Evolutionary conservation across 2,888 invertebrate species (phyloP).

Genomic region (Blera fallax): DNA sequence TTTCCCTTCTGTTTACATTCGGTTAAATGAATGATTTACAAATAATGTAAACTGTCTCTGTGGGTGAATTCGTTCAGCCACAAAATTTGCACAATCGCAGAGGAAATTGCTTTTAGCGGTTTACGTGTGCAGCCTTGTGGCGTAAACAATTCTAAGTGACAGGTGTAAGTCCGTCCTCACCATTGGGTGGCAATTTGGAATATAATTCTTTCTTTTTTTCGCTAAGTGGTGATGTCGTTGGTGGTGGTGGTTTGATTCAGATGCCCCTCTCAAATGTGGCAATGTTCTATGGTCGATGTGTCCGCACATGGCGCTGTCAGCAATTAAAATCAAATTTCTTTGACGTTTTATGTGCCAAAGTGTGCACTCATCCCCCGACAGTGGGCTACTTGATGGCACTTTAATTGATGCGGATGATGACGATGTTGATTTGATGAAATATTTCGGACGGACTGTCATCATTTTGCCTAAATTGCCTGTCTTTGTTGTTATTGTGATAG

Average conservation of each 20-base stretch:
- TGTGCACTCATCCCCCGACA: conserved; percentile 44
- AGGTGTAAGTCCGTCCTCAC: conserved; percentile 54
- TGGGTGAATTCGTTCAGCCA: conserved; percentile 54
- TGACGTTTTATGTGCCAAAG: conserved; percentile 49
- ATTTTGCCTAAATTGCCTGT: conserved; percentile 41
- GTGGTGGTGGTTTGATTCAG: conserved; percentile 29
- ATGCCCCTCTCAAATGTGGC: conserved; percentile 26
- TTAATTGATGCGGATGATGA: conserved; percentile 68
- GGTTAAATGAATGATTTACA: conserved; percentile 68
- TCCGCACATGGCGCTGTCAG: conserved; percentile 53
- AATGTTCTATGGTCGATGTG: conserved; percentile 51
- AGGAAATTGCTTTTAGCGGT: conserved; percentile 73
- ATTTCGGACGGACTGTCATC: conserved; percentile 40
- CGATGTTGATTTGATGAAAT: conserved; percentile 68
- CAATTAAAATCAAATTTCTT: conserved; percentile 73
- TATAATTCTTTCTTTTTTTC: conserved; percentile 4
- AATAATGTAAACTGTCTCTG: conserved; percentile 66
- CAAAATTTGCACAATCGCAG: conserved; percentile 72
- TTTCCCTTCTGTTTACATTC: conserved; percentile 66
- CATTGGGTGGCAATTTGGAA: conserved; percentile 50
- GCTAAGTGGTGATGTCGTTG: conserved; percentile 37
- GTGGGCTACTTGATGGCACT: conserved; percentile 63
- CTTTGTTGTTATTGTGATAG: conserved; percentile 1
- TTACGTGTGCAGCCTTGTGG: conserved; percentile 59
- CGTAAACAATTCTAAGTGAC: conserved; percentile 62